phyloP scores from a whole-genome alignment of 1,140 invertebrate genomes.

The Ladona fulva region DNA sequence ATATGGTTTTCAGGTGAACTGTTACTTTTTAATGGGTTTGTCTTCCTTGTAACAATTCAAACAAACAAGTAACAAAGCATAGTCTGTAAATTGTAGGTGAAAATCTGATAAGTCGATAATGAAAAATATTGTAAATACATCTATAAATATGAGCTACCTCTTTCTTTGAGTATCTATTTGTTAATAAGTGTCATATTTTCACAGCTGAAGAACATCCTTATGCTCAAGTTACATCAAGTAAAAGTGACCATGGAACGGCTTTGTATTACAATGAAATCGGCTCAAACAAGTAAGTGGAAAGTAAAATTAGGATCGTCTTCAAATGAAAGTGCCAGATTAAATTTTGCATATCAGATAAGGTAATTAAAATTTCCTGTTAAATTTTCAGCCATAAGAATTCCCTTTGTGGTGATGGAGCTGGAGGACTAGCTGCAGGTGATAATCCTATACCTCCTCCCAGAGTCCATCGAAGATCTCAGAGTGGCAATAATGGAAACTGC shows the following conservation, averaged over 20 bases:
- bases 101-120: too few relatives aligned
- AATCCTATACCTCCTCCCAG: conserved; percentile 36
- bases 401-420: conserved; percentile 23
- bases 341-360: conserved; percentile 21
- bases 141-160: too few relatives aligned
- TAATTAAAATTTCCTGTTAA: conserved; percentile 13
- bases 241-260: conserved; percentile 24
- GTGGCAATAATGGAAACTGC: not conserved
- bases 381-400: conserved; percentile 28
- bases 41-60: too few relatives aligned
- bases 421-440: conserved; percentile 18
- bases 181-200: conserved; percentile 17
- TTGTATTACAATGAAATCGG: conserved; percentile 31
- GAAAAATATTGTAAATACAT: too few relatives aligned
- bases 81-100: too few relatives aligned
- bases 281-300: too few relatives aligned
- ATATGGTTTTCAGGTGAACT: too few relatives aligned
- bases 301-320: too few relatives aligned
- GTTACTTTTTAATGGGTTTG: too few relatives aligned
- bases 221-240: conserved; percentile 42
- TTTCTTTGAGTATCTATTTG: conserved; percentile 4
- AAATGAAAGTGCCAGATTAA: too few relatives aligned
- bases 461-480: not conserved
- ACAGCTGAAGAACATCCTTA: conserved; percentile 54
- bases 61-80: too few relatives aligned